phyloP scores from a whole-genome alignment of 2,113 vertebrate species.

The Reinhardtius hippoglossoides region DNA sequence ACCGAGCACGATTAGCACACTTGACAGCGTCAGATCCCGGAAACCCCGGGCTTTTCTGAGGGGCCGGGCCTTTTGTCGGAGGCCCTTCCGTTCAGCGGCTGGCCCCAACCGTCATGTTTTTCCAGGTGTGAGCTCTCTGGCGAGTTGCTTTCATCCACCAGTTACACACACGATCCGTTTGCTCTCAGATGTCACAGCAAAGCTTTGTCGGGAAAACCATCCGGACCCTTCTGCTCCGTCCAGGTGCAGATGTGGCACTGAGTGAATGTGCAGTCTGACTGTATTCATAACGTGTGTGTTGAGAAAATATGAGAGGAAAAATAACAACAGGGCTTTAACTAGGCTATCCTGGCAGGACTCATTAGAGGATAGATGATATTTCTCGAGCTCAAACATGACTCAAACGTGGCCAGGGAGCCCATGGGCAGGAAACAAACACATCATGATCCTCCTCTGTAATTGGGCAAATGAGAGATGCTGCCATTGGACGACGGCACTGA shows the following conservation, averaged over 20 bases:
- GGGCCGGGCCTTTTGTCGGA: constrained; percentile 46
- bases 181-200: background rate
- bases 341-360: constrained; percentile 39
- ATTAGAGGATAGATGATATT: constrained; percentile 57
- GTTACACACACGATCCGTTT: background rate
- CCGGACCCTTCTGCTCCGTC: background rate
- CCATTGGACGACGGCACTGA: constrained; percentile 61
- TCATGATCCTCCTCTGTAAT: constrained; percentile 71
- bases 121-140: constrained; percentile 59
- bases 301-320: constrained; percentile 13
- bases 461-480: constrained; percentile 73
- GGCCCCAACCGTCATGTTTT: constrained; percentile 37
- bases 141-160: background rate
- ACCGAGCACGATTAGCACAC: constrained; percentile 55
- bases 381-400: constrained; percentile 59
- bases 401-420: constrained; percentile 59
- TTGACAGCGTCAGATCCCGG: constrained; percentile 48
- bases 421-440: constrained; percentile 66
- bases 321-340: constrained; percentile 46
- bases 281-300: background rate
- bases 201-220: constrained; percentile 8
- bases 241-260: background rate
- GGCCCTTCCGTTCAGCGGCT: constrained; percentile 13
- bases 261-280: background rate
- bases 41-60: constrained; percentile 34